Percentiles rank a stretch among this genome's conserved stretches.
Conservation (phyloP, 2,797 vertebrate species). For the Arctocebus calabarensis region DNA sequence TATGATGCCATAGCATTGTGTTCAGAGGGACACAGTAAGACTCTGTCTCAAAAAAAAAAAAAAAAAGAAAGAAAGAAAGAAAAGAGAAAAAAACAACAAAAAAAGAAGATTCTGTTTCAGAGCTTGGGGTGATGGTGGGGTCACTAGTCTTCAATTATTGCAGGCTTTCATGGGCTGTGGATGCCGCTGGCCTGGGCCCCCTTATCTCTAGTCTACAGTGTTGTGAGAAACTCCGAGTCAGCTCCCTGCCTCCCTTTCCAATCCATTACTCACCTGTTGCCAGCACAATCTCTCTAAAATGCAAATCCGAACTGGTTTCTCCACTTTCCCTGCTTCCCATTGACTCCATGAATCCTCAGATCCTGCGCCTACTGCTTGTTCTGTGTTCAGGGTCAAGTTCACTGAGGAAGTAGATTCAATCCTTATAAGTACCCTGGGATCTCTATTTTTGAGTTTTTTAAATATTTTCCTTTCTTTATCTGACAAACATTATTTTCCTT, state of each 20-base stretch:
- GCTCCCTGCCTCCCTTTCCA: background rate
- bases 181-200: background rate
- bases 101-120: background rate
- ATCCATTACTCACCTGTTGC: background rate
- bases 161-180: background rate
- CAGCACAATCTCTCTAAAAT: background rate
- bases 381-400: background rate
- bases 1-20: too few relatives aligned
- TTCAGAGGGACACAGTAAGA: too few relatives aligned
- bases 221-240: background rate
- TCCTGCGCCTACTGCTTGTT: background rate
- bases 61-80: too few relatives aligned
- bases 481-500: conserved; percentile 16
- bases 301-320: conserved; percentile 12
- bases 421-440: background rate
- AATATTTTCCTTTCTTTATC: background rate
- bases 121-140: background rate
- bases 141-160: background rate
- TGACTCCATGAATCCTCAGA: background rate
- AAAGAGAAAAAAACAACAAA: too few relatives aligned
- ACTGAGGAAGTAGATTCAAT: background rate
- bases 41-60: too few relatives aligned
- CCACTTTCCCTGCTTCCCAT: background rate
- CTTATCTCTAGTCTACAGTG: background rate
- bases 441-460: conserved; percentile 23